These are phyloP conservation scores for Phycodurus eques DNA, from an alignment of 2,113 vertebrate species.

Conservation along the genomic window DNA sequence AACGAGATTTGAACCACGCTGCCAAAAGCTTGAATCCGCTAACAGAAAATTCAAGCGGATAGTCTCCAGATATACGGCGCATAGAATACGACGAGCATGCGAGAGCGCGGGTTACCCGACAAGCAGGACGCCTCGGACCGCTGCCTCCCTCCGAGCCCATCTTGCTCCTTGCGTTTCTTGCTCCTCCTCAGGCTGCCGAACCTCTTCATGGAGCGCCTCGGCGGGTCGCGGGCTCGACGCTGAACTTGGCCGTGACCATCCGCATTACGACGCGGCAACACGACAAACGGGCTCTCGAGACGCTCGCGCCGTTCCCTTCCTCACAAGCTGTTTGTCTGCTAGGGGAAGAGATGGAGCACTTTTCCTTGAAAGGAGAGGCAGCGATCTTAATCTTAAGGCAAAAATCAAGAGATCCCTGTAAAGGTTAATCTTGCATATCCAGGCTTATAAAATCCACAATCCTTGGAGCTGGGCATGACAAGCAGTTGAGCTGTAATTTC, in stretches of 20 bases:
- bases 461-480: constrained; percentile 11
- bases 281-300: background rate
- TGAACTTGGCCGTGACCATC: constrained; percentile 58
- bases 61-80: background rate
- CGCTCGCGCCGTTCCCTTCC: constrained; percentile 15
- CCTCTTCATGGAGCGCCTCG: constrained; percentile 84
- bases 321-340: background rate
- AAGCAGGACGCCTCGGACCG: constrained; percentile 79
- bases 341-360: background rate
- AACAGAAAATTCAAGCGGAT: too few relatives aligned
- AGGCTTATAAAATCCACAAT: background rate
- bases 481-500: constrained; percentile 34
- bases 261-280: constrained; percentile 27
- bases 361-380: background rate
- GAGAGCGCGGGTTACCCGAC: constrained; percentile 54
- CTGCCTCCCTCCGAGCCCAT: constrained; percentile 72
- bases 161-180: constrained; percentile 81
- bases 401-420: background rate
- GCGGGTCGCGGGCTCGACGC: constrained; percentile 37
- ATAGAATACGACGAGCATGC: background rate
- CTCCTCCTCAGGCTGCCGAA: constrained; percentile 88
- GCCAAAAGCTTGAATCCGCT: too few relatives aligned
- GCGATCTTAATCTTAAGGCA: background rate
- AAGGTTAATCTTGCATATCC: constrained; percentile 11
- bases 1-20: too few relatives aligned